Evolutionary conservation across 2,113 vertebrate species (phyloP), one percentile per base, ranked within the genome.

Genomic region (Odocoileus virginianus): DNA sequence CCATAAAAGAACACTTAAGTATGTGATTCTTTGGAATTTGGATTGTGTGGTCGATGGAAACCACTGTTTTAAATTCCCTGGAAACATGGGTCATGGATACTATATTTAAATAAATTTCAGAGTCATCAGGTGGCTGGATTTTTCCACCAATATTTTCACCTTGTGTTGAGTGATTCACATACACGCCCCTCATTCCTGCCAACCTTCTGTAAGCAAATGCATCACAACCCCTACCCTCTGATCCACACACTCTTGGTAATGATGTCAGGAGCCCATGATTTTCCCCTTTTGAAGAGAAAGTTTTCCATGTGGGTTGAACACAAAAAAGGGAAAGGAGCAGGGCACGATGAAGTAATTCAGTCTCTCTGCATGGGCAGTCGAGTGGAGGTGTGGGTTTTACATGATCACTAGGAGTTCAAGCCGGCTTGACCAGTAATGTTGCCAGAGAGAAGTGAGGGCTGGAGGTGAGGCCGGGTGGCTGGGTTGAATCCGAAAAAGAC

Each of bases 91-190:
- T 97, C 98, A 98, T 97, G 89, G 97, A 95, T 97, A 93, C 98
- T 98, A 96, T 98, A 98, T 98, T 98, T 99, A 98, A 98, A 98
- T 97, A 98, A 97, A 98, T 97, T 98, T 99, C 96, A 98, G 96
- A 99, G 98, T 98, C 99, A 99, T 98, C 98, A 98, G 98, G 97
- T 28, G 47, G 96, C 89, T 40, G 92, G 91, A 81, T 98, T 99
- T 99, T 98, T 99, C 98, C 98, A 98, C 93, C 93, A 97, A 86
- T 92, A 91, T 97, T 98, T 98, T 98, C 98, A 98, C 98, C 98
- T 99, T 97, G 96, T 97, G 98, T 97, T 98, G 98, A 98, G 97
- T 98, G 98, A 99, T 98, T 61, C 7, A 97, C 90, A 92, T 50
- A 27, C 91, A 97, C 97, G 40, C 93, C 97, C 52, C 93, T 94